These are phyloP conservation scores for Nansenia antarctica DNA, from an alignment of 2,113 vertebrate genomes.

Conservation along the genomic window DNA sequence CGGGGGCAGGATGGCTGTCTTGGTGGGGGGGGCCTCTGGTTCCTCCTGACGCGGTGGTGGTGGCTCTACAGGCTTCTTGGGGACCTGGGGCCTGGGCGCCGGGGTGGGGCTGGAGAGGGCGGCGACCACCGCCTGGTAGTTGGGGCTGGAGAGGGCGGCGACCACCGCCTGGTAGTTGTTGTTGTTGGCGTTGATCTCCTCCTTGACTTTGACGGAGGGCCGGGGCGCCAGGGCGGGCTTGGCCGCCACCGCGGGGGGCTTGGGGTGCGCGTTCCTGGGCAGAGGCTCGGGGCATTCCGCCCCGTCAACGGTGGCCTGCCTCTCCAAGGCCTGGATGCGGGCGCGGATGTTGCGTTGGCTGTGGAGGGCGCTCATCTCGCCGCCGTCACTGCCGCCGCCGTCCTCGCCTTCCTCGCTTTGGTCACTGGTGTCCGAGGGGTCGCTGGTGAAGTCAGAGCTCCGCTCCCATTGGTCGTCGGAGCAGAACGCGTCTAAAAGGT, in stretches of 20 bases:
- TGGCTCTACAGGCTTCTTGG: slow-evolving; percentile 63
- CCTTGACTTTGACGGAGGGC: slow-evolving; percentile 66
- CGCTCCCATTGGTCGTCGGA: slow-evolving; percentile 54
- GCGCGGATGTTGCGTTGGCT: slow-evolving; percentile 83
- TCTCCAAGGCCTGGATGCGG: slow-evolving; percentile 90
- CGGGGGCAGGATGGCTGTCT: slow-evolving; percentile 29
- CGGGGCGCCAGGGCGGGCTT: slow-evolving; percentile 81
- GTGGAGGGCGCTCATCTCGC: slow-evolving; percentile 77
- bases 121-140: background rate
- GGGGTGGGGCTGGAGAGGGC: slow-evolving; percentile 58
- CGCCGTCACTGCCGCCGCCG: slow-evolving; percentile 38
- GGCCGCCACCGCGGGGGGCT: slow-evolving; percentile 70
- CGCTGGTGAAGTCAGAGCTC: background rate
- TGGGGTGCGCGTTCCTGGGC: slow-evolving; percentile 72
- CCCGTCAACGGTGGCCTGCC: slow-evolving; percentile 69
- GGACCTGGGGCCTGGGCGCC: slow-evolving; percentile 74
- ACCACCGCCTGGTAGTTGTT: slow-evolving; percentile 14
- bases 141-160: background rate
- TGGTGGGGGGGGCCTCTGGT: slow-evolving; percentile 45
- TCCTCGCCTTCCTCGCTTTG: slow-evolving; percentile 50
- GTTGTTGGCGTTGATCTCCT: slow-evolving; percentile 70
- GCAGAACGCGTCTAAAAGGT: slow-evolving; percentile 69
- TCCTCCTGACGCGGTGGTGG: slow-evolving; percentile 53
- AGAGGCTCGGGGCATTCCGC: slow-evolving; percentile 75
- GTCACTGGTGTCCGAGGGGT: slow-evolving; percentile 18